A percentile compares a stretch with the other conserved stretches of the same genome.
Evolutionary conservation across 2,113 vertebrate genomes (phyloP).

Genomic region (Tonatia bakeri): DNA sequence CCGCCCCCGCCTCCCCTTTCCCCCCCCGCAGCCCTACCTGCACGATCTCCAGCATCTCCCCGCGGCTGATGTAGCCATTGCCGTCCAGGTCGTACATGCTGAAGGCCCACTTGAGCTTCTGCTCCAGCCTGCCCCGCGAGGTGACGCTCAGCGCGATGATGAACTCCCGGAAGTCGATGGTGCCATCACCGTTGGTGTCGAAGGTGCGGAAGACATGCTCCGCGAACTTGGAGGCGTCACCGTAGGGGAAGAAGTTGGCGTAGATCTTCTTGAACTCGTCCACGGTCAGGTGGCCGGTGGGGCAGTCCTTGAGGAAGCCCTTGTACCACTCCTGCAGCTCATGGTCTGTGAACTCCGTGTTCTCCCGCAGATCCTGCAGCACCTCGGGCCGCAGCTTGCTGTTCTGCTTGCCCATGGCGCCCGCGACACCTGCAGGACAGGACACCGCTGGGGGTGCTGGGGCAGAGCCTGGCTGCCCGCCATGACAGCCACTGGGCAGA

Average conservation of each 20-base stretch:
- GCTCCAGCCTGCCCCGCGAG: conserved; percentile 86
- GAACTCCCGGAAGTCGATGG: conserved; percentile 89
- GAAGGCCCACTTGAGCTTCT: conserved; percentile 89
- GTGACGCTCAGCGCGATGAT: conserved; percentile 88
- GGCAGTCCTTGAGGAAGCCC: conserved; percentile 92
- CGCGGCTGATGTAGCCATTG: conserved; percentile 88
- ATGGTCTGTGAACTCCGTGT: conserved; percentile 90
- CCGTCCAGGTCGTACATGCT: conserved; percentile 90
- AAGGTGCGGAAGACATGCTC: conserved; percentile 89
- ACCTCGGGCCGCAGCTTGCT: conserved; percentile 91
- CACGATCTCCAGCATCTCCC: conserved; percentile 89
- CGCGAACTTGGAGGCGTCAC: conserved; percentile 86
- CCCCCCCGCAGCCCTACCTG: conserved; percentile 74
- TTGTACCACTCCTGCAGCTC: conserved; percentile 94
- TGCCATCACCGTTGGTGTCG: conserved; percentile 86
- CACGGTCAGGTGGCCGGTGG: conserved; percentile 88
- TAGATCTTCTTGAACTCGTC: conserved; percentile 93
- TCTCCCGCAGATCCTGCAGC: conserved; percentile 89
- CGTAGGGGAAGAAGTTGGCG: conserved; percentile 89
- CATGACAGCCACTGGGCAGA: accelerated
- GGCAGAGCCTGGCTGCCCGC: background rate
- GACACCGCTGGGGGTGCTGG: background rate
- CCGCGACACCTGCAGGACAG: conserved; percentile 61
- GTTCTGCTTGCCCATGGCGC: conserved; percentile 90
- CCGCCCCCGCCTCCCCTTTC: too few relatives aligned